These are phyloP conservation scores for Sebastes schlegelii DNA, from an alignment of 2,113 vertebrate species.

Conservation along the genomic window DNA sequence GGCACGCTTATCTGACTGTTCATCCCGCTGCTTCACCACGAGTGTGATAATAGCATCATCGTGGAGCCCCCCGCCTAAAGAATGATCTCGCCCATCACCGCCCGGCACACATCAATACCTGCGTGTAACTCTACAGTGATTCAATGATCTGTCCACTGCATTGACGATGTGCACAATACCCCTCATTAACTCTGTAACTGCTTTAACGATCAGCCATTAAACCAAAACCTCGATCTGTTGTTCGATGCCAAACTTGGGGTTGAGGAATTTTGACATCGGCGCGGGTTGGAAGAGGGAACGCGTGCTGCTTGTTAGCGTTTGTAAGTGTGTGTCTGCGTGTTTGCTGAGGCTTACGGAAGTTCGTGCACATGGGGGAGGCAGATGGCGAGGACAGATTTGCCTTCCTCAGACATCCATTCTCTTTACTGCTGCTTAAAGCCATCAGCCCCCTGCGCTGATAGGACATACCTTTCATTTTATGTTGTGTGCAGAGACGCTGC, in stretches of 20 bases:
- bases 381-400: conserved; percentile 77
- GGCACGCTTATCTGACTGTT: conserved; percentile 5
- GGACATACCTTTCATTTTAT: conserved; percentile 21
- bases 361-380: conserved; percentile 68
- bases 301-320: conserved; percentile 32
- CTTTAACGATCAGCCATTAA: conserved; percentile 40
- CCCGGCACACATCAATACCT: conserved; percentile 40
- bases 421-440: conserved; percentile 49
- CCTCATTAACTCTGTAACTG: conserved; percentile 49
- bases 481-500: conserved; percentile 6
- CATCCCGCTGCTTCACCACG: conserved; percentile 1
- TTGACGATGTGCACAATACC: conserved; percentile 39
- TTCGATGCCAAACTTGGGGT: conserved; percentile 1
- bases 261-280: conserved; percentile 16
- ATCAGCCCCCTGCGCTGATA: conserved; percentile 26
- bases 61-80: not conserved
- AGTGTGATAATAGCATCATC: conserved; percentile 18
- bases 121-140: conserved; percentile 23
- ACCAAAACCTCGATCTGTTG: conserved; percentile 6
- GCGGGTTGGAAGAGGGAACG: not conserved
- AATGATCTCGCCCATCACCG: conserved; percentile 10
- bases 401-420: conserved; percentile 54
- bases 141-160: conserved; percentile 23
- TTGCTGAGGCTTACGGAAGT: conserved; percentile 67
- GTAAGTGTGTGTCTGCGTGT: conserved; percentile 58